Evolutionary conservation across 2,888 invertebrate genomes (phyloP), one percentile per base, ranked within the genome.

Genomic region (Spisula solida): DNA sequence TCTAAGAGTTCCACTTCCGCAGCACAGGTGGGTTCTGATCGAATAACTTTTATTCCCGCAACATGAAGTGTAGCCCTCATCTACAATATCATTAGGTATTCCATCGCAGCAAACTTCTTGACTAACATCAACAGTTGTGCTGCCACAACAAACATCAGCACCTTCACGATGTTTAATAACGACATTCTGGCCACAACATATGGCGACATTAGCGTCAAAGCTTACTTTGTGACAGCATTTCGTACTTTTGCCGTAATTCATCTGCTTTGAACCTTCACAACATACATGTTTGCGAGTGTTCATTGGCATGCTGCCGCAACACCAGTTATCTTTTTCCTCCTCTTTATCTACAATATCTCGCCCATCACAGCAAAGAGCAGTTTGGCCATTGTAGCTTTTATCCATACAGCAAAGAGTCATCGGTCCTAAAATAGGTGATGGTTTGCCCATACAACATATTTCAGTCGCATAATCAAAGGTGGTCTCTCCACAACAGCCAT

Each of bases 31-130:
- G 1, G 66, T 81, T 20, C 60, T 51, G n/a, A 86, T 70, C n/a
- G 85, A 83, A n/a, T 75, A 90, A 18, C 87, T 87, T 79, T 81
- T 48, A 6, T 79, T 47, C 20, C 85, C 83, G n/a, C 90, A 90
- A 47, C 90, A 90, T 34, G 81, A 82, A 12, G 90, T 82, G 31
- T 83, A 80, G 1, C 66, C 66, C 41, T 85, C 79, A 75, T 90
- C 85, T 25, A 25, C 60, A n/a, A 85, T 81, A n/a, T 60, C 66
- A 18, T 87, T 83, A 16, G 87, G 87, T 29, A 81, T 70, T 51
- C 90, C 90, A 56, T 86, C 82, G 31, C 90, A 90, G 47, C 90
- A 90, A n/a, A 90, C 85, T 80, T 90, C 87, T 25, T 60, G 55
- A 55, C 56, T 90, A 2, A 87, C 66, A 84, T 90, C 84, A 25